Evolutionary conservation across 1,140 invertebrate species (phyloP), one percentile per base, ranked within the genome.

Genomic region (Coboldia fuscipes): DNA sequence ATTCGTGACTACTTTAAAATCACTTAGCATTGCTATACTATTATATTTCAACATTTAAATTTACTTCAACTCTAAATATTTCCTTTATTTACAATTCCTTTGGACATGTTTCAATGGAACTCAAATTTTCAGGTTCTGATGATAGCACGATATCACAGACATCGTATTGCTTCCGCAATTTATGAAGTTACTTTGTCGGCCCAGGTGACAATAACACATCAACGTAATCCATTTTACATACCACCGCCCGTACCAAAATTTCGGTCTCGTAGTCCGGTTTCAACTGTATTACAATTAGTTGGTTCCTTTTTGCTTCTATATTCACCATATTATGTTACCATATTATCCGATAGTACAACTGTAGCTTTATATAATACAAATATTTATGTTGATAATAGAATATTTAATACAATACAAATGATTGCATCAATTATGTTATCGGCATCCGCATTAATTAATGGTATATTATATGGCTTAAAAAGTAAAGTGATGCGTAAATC

Each of bases 101-200:
- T 23, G 12, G 12, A 23, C 12, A 23, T 7, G 12, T 7, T 12
- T 23, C 22, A 12, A 21, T 20, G 17, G 21, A n/a, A 35, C 37
- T 23, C 30, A 42, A 41, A 31, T 2, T 51, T 50, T 30, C 57
- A 70, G 48, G 74, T 82, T 14, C 58, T 82, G 28, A 69, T 76
- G 40, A 83, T 83, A 38, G 79, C 78, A 0, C 62, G 77, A 1
- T 78, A 80, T 46, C 80, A 85, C 48, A 61, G 77, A 4, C 78
- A 83, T 48, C 63, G 79, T 18, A 85, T 85, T 34, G 77, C 79
- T 13, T 75, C 77, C 18, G 79, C 79, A 5, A 79, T 84, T 39
- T 83, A 79, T 52, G 76, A 83, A 56, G 77, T 83, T 5, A 82
- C 78, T 0, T 48, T 83, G 23, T 79, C 75, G 3, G 78, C 79